These are phyloP conservation scores for Quiscalus mexicanus DNA, from an alignment of 2,113 vertebrate species.

Conservation along the genomic window DNA sequence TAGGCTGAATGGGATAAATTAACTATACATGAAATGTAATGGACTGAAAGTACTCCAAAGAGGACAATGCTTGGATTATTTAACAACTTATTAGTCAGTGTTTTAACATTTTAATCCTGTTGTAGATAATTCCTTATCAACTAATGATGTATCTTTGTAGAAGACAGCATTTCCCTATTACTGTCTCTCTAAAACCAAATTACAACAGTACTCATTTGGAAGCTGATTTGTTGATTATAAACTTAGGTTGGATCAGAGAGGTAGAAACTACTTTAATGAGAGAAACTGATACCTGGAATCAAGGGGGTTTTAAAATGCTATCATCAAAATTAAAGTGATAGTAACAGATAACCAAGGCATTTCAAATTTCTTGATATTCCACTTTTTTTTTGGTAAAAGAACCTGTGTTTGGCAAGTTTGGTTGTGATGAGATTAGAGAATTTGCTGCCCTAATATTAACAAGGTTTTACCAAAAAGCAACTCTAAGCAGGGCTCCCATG, in stretches of 20 bases:
- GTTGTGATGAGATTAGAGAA: not conserved
- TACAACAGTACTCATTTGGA: not conserved
- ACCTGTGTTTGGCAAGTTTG: not conserved
- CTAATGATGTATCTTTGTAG: not conserved
- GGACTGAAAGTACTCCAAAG: not conserved
- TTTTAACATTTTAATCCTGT: slow-evolving; percentile 3
- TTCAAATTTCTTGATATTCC: not conserved
- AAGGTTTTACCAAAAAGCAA: not conserved
- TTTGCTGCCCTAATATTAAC: not conserved
- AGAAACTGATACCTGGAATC: not conserved
- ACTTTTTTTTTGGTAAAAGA: not conserved
- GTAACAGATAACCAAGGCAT: not conserved
- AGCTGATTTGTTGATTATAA: not conserved
- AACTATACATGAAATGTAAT: slow-evolving; percentile 31
- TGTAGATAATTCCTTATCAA: not conserved
- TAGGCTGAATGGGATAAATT: slow-evolving; percentile 37
- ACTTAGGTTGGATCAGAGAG: not conserved
- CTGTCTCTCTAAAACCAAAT: not conserved
- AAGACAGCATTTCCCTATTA: not conserved
- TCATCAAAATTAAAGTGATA: not conserved
- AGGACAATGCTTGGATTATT: slow-evolving; percentile 23
- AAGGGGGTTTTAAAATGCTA: not conserved
- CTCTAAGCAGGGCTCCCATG: not conserved
- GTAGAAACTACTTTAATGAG: not conserved
- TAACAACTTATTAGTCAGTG: not conserved